Evolutionary conservation across 1,140 invertebrate species (phyloP).

Genomic region (Pectinophora gossypiella): DNA sequence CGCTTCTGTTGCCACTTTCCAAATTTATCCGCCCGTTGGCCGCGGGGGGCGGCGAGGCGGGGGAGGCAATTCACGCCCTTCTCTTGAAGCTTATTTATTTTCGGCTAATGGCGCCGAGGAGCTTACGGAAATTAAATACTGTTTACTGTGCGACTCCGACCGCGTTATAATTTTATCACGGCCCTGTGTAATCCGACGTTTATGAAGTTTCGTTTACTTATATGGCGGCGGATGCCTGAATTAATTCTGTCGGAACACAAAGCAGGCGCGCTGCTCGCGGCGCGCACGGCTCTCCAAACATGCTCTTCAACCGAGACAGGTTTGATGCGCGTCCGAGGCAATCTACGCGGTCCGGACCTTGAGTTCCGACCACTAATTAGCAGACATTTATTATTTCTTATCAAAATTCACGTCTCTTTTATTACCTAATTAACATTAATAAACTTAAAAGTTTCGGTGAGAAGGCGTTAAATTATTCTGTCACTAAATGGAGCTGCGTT

Average conservation of each 20-base stretch:
- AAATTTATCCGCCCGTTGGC: slow-evolving; percentile 49
- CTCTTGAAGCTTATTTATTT: slow-evolving; percentile 55
- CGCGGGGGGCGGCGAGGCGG: slow-evolving; percentile 12
- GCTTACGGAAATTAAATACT: slow-evolving; percentile 57
- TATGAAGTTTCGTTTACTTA: slow-evolving; percentile 17
- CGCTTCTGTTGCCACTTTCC: slow-evolving; percentile 55
- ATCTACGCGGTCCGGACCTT: slow-evolving; percentile 9
- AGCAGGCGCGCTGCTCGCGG: not conserved
- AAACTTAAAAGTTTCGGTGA: slow-evolving; percentile 6
- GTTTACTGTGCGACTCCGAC: slow-evolving; percentile 28
- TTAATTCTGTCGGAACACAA: slow-evolving; percentile 8
- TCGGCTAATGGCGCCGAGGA: slow-evolving; percentile 40
- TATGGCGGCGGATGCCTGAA: slow-evolving; percentile 2
- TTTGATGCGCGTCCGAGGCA: slow-evolving; percentile 12
- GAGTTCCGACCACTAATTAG: slow-evolving; percentile 28
- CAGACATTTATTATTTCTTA: slow-evolving; percentile 18
- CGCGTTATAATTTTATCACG: slow-evolving; percentile 33
- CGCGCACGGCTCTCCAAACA: slow-evolving; percentile 12
- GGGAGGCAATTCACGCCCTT: slow-evolving; percentile 49
- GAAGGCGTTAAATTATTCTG: not conserved
- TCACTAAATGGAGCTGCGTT: not conserved
- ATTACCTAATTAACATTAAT: slow-evolving; percentile 15
- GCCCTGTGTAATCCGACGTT: slow-evolving; percentile 18
- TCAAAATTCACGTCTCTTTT: slow-evolving; percentile 22
- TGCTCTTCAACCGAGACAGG: slow-evolving; percentile 18